Conservation (phyloP, 2,888 invertebrate genomes). For the Plagodis dolabraria region DNA sequence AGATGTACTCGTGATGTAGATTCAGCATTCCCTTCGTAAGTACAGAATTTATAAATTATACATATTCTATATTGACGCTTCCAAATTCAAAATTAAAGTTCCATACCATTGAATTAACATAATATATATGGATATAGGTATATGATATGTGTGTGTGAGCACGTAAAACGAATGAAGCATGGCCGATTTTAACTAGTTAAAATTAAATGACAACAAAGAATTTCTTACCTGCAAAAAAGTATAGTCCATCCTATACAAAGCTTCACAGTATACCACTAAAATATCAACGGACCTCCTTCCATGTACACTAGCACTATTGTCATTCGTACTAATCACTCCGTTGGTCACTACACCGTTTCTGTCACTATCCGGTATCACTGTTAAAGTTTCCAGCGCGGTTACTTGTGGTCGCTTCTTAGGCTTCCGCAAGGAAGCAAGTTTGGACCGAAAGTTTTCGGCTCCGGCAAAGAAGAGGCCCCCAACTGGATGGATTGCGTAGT, state of each 20-base stretch:
- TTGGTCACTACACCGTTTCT: slow-evolving; percentile 33
- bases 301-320: slow-evolving; percentile 23
- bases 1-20: too few species aligned
- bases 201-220: too few species aligned
- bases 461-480: slow-evolving; percentile 74
- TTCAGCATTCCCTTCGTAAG: too few species aligned
- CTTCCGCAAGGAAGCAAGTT: slow-evolving; percentile 53
- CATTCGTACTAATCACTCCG: slow-evolving; percentile 28
- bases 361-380: slow-evolving; percentile 45
- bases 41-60: too few species aligned
- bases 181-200: too few species aligned
- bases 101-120: too few species aligned
- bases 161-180: too few species aligned
- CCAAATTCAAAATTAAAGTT: too few species aligned
- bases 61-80: too few species aligned
- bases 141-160: too few species aligned
- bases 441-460: slow-evolving; percentile 69
- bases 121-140: too few species aligned
- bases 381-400: slow-evolving; percentile 46
- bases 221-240: slow-evolving; percentile 87
- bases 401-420: slow-evolving; percentile 33
- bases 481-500: slow-evolving; percentile 68
- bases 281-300: slow-evolving; percentile 45
- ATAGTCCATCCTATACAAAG: slow-evolving; percentile 87
- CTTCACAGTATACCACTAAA: slow-evolving; percentile 86